Base-by-base conservation (phyloP, 2,113 vertebrate species). In the Pheucticus melanocephalus region DNA sequence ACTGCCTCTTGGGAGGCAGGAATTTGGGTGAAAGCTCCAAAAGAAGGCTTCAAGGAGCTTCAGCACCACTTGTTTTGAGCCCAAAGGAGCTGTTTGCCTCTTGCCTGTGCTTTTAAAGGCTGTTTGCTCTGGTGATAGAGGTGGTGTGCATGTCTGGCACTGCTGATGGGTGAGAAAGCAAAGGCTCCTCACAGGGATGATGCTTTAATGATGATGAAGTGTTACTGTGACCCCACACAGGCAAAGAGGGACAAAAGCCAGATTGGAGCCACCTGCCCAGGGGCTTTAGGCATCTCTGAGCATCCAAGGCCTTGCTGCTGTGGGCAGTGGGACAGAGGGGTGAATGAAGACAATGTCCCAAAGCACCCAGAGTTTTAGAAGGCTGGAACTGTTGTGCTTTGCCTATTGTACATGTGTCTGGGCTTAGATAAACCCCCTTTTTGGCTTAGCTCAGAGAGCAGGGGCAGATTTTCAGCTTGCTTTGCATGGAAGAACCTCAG, bases 191-290 rank as follows among this genome's bases (percentile, higher is more conserved):
- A 2, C 24, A 2, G 47, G 11, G 20, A 76, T 0, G n/a, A 28
- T 45, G 47, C 23, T 94, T 87, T 93, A 88, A 79, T 59, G 83
- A 53, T 59, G 76, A 63, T 68, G 54, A 77, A 80, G 66, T 28
- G 69, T 91, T 77, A 63, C 28, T 8, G 1, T 47, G 8, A 56
- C 39, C 65, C 42, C 0, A 0, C 39, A 12, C 37, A 77, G 53
- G 27, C 39, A 35, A 19, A 51, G 28, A 56, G 69, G 30, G 31
- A 31, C 11, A 33, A 65, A 65, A 90, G 19, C 8, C 61, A 60
- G 28, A 42, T 2, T 2, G 1, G 21, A 57, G 60, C 50, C 0
- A 0, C 27, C 33, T 0, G 0, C 13, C 31, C 3, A 0, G n/a
- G 28, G 16, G 11, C 25, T 60, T 30, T 0, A 0, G 33, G 39